Evolutionary conservation across 2,888 invertebrate species (phyloP).

Genomic region (Brenthis hecate): DNA sequence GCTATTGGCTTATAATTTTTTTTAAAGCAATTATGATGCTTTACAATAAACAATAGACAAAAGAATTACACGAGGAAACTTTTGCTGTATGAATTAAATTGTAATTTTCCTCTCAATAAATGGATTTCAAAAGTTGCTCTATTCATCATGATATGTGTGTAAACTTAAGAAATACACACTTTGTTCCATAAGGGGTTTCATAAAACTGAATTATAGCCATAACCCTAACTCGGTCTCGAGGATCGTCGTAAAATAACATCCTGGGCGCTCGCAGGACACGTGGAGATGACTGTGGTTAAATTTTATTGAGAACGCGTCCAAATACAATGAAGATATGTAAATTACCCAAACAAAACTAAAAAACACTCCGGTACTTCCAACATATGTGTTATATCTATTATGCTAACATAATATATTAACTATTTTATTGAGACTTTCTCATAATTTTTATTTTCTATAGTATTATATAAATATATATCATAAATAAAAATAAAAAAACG

Average conservation of each 20-base stretch:
- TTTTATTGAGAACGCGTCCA: constrained; percentile 72
- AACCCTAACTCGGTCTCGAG: constrained; percentile 76
- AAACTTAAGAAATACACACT: constrained; percentile 72
- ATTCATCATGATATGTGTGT: constrained; percentile 62
- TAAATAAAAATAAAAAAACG: too few species aligned
- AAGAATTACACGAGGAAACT: too few species aligned
- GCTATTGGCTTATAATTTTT: too few species aligned
- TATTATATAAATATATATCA: too few species aligned
- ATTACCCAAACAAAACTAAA: constrained; percentile 46
- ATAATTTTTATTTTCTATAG: too few species aligned
- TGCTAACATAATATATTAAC: constrained; percentile 17
- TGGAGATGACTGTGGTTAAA: constrained; percentile 72
- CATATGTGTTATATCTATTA: constrained; percentile 28
- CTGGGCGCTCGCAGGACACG: constrained; percentile 72
- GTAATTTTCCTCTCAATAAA: background rate
- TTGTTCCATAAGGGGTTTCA: constrained; percentile 78
- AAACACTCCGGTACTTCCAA: constrained; percentile 20
- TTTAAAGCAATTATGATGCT: too few species aligned
- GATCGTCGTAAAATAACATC: constrained; percentile 77
- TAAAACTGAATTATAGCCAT: constrained; percentile 80
- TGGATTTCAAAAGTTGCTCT: constrained; percentile 41
- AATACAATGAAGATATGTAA: constrained; percentile 76
- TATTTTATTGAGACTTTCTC: constrained; percentile 2
- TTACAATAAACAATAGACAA: too few species aligned
- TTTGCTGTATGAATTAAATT: background rate